Base-by-base conservation (phyloP, 2,113 vertebrate species). In the Pangasianodon gigas region DNA sequence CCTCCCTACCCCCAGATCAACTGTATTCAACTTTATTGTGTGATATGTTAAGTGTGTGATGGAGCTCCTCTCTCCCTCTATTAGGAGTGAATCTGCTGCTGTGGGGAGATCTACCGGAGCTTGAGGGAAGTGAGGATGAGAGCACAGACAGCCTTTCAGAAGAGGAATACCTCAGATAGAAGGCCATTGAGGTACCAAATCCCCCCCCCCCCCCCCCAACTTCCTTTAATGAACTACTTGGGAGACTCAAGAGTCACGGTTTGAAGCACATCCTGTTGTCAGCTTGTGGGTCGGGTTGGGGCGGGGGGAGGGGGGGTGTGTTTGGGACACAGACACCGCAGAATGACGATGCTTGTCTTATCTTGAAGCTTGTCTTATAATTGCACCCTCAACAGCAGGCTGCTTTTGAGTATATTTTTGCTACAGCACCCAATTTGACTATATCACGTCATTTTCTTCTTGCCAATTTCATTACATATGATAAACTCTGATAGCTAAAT, bases 81-180 rank as follows among this genome's bases (percentile, higher is more conserved):
- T 91, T 94, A 99, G 98, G 98, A 93, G 95, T 97, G 92, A 97
- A 98, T 88, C 94, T 97, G 8, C 94, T 99, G 90, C 96, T 99
- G 74, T 99, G 98, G 98, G 97, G 97, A 88, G 97, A 98, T 89
- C 96, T 99, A 90, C 97, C 98, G 46, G 98, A 98, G 77, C 92
- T 96, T 93, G 98, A 99, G 87, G 97, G 97, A 71, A 96, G 93
- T 65, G 93, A 97, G 67, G 97, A 97, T 1, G 97, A 97, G 94
- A 97, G 97, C 46, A 62, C 85, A 0, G 95, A 95, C 93, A 95
- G 95, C 91, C 92, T 94, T 80, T 97, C 96, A 88, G 97, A 97
- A 89, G 98, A 98, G 90, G 97, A 99, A 69, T 98, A 90, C 88
- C 95, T 97, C 88, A 95, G 96, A 95, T 97, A 96, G 92, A 94